Evolutionary conservation across 2,797 vertebrate genomes (phyloP).

Genomic region (Lophotriccus pileatus): DNA sequence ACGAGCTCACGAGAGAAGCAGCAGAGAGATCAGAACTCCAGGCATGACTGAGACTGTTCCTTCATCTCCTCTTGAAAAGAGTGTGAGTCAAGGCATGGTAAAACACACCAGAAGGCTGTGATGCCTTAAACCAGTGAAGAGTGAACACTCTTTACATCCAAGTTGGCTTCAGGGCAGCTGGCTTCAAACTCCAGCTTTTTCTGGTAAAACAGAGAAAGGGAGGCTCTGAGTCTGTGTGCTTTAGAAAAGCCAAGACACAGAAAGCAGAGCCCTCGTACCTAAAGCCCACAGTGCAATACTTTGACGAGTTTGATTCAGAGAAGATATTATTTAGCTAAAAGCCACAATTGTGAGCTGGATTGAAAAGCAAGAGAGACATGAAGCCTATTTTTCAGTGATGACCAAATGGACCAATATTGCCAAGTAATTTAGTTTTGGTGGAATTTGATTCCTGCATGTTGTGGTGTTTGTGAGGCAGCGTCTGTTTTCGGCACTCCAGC

Average conservation of each 20-base stretch:
- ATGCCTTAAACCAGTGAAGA: background rate
- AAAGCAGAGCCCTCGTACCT: accelerated
- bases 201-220: background rate
- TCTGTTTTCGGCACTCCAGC: constrained; percentile 1
- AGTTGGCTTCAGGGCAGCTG: background rate
- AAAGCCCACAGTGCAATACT: background rate
- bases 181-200: background rate
- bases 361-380: background rate
- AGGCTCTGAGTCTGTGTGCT: background rate
- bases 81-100: background rate
- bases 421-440: constrained; percentile 25
- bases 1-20: background rate
- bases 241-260: background rate
- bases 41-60: background rate
- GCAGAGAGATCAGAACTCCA: background rate
- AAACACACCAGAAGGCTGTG: background rate
- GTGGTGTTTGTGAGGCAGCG: background rate
- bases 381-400: background rate
- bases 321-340: background rate
- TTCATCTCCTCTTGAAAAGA: background rate
- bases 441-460: constrained; percentile 18
- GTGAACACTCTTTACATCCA: background rate
- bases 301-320: background rate
- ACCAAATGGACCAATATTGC: background rate
- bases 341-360: background rate